Percentiles rank a stretch among this genome's conserved stretches.
Evolutionary conservation across 2,113 vertebrate species (phyloP).

Genomic region (Bubo blakistoni): DNA sequence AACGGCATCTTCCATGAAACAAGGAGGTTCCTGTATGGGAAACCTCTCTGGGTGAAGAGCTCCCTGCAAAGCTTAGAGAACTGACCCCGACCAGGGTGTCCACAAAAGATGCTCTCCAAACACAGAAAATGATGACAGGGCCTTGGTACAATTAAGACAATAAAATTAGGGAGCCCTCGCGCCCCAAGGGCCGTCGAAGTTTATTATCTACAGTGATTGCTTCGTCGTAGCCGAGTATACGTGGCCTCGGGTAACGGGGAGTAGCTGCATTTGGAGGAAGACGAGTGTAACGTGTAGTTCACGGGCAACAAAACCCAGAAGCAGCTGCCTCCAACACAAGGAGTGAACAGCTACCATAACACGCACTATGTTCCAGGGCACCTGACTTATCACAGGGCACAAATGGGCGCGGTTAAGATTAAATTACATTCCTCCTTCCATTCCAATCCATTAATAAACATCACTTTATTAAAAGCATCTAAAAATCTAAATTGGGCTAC

Average conservation of each 20-base stretch:
- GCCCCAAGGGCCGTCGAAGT: background rate
- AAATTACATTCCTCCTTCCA: background rate
- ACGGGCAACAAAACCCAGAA: background rate
- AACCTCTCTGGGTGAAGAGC: background rate
- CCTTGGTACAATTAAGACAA: fast-evolving
- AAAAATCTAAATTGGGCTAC: background rate
- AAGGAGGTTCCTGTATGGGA: background rate
- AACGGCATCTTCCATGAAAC: fast-evolving
- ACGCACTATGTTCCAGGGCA: background rate
- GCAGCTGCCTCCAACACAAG: background rate
- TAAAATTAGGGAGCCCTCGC: fast-evolving
- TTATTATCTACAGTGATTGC: fast-evolving
- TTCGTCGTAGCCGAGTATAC: background rate
- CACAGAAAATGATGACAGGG: background rate
- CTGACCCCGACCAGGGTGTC: fast-evolving
- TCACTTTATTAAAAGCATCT: background rate
- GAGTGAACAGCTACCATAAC: background rate
- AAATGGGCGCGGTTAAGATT: fast-evolving
- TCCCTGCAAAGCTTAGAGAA: background rate
- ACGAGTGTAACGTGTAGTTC: fast-evolving
- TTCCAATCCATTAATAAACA: background rate
- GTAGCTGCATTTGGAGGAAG: background rate
- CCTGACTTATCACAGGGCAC: background rate
- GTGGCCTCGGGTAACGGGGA: fast-evolving
- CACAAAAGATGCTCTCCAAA: background rate